Percentiles rank a stretch among this genome's conserved stretches.
These are phyloP conservation scores for Scomber scombrus DNA, from an alignment of 2,113 vertebrate species.

Conservation along the genomic window DNA sequence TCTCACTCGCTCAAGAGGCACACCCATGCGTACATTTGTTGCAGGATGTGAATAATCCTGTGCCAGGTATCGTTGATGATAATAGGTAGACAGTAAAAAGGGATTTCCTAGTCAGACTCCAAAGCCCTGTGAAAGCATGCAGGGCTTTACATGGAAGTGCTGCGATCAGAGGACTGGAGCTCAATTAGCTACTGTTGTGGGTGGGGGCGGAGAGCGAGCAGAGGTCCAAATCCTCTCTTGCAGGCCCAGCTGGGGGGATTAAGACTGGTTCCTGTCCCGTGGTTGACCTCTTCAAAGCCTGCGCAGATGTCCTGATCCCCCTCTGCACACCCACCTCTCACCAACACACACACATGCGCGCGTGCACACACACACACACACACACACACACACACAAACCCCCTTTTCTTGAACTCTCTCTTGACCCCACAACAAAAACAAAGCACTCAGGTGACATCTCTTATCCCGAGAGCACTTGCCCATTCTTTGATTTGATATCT, in stretches of 20 bases:
- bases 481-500: constrained; percentile 49
- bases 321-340: constrained; percentile 20
- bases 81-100: constrained; percentile 51
- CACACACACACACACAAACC: constrained; percentile 23
- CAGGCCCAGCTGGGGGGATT: constrained; percentile 80
- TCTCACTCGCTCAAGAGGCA: not conserved
- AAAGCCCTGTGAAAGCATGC: constrained; percentile 64
- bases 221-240: constrained; percentile 77
- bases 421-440: constrained; percentile 74
- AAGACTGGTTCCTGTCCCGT: constrained; percentile 83
- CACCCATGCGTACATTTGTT: not conserved
- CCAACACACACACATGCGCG: not conserved
- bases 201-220: constrained; percentile 47
- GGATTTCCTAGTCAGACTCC: constrained; percentile 60
- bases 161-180: constrained; percentile 59
- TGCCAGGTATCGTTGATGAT: constrained; percentile 19
- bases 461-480: constrained; percentile 71
- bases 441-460: constrained; percentile 81
- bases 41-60: constrained; percentile 33
- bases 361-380: constrained; percentile 12
- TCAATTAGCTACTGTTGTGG: constrained; percentile 80
- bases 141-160: constrained; percentile 65
- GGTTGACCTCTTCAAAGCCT: constrained; percentile 84
- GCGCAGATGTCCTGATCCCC: constrained; percentile 81
- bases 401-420: constrained; percentile 60